Base-by-base conservation (phyloP, 2,797 vertebrate species). In the Pogonophryne albipinna region DNA sequence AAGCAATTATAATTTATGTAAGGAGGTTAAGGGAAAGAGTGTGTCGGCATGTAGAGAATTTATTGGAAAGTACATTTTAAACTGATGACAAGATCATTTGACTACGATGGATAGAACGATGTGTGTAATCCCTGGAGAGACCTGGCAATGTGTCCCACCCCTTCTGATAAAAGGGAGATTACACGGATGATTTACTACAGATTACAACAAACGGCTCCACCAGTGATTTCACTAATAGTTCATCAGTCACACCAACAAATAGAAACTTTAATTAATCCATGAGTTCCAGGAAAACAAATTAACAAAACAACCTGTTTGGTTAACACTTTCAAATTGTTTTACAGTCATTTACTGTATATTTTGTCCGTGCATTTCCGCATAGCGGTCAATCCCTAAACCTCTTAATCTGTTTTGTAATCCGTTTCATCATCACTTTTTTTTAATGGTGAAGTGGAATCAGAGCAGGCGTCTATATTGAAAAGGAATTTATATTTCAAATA, bases 141-240 rank as follows among this genome's bases (percentile, higher is more conserved):
- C 6, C 62, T 38, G 19, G 76, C 62, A 58, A 27, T 42, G 45
- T 79, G 78, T 83, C 71, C 83, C 59, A 42, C 44, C 65, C 70
- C 78, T 20, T 44, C 80, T 91, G 87, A 91, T 91, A 91, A 90
- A 91, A 88, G 83, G 88, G 90, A 92, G 93, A 94, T 94, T 94
- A 93, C 78, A 71, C 70, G 82, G 67, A 80, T 84, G 86, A 85
- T 91, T 91, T 91, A 77, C 80, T 51, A 63, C 88, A 92, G 91
- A 93, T 94, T 94, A 91, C 58, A 67, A 42, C 38, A 50, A 70
- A 57, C 74, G 45, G 70, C 79, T 78, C 73, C 13, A 20, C 71
- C 63, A 31, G 53, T 50, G 38, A 50, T 61, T 60, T 67, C 44
- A 49, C 65, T 53, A 23, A 49, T 70, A 23, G 58, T 42, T 56